Percentiles rank a stretch among this genome's conserved stretches.
Conservation (phyloP, 2,113 vertebrate species). For the Gymnogyps californianus region DNA sequence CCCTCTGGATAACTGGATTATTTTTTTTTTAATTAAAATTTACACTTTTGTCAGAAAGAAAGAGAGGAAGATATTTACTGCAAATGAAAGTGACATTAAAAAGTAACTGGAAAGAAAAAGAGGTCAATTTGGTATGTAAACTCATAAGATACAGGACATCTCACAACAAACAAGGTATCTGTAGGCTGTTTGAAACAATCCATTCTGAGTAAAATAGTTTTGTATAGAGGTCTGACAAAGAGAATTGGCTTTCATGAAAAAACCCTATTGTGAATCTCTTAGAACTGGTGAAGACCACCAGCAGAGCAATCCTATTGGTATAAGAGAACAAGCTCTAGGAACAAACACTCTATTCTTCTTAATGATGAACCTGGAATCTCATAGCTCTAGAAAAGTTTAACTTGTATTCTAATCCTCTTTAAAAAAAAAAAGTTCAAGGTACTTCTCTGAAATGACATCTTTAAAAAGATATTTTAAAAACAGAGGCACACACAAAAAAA, state of each 20-base stretch:
- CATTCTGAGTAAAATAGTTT: conserved; percentile 16
- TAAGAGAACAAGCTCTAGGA: not conserved
- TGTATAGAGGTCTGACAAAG: not conserved
- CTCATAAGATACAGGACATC: not conserved
- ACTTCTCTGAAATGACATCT: not conserved
- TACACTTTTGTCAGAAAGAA: not conserved
- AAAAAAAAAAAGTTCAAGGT: not conserved
- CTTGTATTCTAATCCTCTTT: not conserved
- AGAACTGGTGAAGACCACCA: conserved; percentile 37
- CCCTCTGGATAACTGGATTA: not conserved
- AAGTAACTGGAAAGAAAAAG: not conserved
- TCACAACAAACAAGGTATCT: not conserved
- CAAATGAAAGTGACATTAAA: conserved; percentile 2
- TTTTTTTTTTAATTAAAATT: not conserved
- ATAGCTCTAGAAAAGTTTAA: not conserved
- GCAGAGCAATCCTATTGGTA: not conserved
- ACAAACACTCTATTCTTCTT: not conserved
- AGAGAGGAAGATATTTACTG: not conserved
- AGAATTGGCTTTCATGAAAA: conserved; percentile 16
- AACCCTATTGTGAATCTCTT: not conserved
- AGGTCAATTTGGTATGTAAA: not conserved
- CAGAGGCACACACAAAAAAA: not conserved
- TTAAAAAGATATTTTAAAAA: not conserved
- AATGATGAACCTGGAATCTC: not conserved
- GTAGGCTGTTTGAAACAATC: not conserved